These are phyloP conservation scores for Drosophila kurseongensis DNA, from an alignment of 1,140 invertebrate species.

Conservation along the genomic window DNA sequence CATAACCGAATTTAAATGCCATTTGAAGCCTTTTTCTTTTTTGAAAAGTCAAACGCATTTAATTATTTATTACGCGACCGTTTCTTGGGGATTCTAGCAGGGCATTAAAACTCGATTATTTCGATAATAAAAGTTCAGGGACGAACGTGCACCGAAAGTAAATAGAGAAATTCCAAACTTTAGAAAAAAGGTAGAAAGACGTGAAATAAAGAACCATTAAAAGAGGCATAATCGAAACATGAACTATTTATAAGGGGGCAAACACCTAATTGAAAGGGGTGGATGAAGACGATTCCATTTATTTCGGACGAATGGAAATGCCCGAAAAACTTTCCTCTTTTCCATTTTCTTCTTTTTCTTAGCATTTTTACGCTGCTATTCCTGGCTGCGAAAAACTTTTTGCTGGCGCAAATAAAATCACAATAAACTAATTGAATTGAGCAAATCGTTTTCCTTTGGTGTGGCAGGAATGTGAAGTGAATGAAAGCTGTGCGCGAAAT, in stretches of 20 bases:
- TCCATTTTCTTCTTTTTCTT: constrained; percentile 17
- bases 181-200: constrained; percentile 1
- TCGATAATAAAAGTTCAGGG: constrained; percentile 72
- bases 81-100: constrained; percentile 41
- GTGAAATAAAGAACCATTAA: constrained; percentile 30
- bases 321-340: constrained; percentile 22
- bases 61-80: constrained; percentile 71
- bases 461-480: constrained; percentile 6
- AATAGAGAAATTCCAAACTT: constrained; percentile 43
- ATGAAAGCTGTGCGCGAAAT: constrained; percentile 52
- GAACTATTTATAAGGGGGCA: constrained; percentile 46
- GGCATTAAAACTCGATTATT: constrained; percentile 75
- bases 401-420: constrained; percentile 60
- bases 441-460: constrained; percentile 61
- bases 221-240: constrained; percentile 37
- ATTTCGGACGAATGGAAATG: constrained; percentile 30
- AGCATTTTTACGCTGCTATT: constrained; percentile 41
- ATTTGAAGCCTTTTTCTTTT: constrained; percentile 52
- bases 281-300: constrained; percentile 21
- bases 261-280: constrained; percentile 47
- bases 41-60: constrained; percentile 34
- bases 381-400: constrained; percentile 29
- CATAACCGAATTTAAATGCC: constrained; percentile 50
- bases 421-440: constrained; percentile 80
- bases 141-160: constrained; percentile 62